These are phyloP conservation scores for Capricornis sumatraensis DNA, from an alignment of 2,113 vertebrate genomes.

Conservation along the genomic window DNA sequence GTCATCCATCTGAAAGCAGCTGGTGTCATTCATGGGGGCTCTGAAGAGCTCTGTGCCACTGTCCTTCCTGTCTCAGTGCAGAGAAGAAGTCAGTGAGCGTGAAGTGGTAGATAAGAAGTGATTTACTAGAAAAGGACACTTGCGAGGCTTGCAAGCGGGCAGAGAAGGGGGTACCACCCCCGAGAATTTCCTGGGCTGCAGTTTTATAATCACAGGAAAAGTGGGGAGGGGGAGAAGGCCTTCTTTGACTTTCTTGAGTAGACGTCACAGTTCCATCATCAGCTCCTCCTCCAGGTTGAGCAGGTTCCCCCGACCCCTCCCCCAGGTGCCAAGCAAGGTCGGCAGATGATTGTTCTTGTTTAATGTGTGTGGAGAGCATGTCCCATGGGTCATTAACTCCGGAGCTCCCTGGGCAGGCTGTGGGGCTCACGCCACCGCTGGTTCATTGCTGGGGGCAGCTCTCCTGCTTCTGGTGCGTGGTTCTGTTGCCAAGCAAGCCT, in stretches of 20 bases:
- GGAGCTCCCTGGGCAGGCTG: neutral
- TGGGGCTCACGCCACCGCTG: neutral
- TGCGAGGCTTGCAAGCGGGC: neutral
- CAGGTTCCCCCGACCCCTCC: accelerated
- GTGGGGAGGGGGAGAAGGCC: neutral
- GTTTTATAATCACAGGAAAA: neutral
- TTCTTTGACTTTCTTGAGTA: neutral
- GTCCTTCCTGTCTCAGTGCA: neutral
- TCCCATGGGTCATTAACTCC: neutral
- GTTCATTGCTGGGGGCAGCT: neutral
- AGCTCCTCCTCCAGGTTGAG: neutral
- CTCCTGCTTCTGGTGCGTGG: neutral
- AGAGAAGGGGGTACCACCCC: neutral
- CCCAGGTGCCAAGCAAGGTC: neutral
- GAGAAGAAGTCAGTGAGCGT: neutral
- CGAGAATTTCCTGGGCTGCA: neutral
- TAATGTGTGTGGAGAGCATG: neutral
- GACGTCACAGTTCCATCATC: neutral
- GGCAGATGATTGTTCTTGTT: neutral
- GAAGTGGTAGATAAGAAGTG: neutral
- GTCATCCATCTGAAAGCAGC: accelerated
- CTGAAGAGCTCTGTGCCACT: neutral
- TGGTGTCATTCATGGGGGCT: neutral
- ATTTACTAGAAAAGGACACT: neutral
- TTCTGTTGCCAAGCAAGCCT: neutral